Base-by-base conservation (phyloP, 2,888 invertebrate genomes). In the Macropis europaea region DNA sequence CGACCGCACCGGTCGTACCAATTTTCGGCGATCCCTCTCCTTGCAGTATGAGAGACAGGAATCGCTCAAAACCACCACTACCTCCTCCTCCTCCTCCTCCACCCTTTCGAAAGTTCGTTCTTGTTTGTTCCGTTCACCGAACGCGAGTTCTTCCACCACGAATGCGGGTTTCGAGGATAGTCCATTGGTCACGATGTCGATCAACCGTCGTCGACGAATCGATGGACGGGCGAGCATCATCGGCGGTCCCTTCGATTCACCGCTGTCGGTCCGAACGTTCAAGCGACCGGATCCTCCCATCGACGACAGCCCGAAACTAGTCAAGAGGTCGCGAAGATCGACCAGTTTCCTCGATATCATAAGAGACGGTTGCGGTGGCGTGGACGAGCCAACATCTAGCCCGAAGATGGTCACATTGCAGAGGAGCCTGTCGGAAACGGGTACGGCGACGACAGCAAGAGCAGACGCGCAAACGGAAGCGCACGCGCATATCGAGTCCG, bases 401-500 rank as follows among this genome's bases (percentile, higher is more conserved):
- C 66, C 6, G 19, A 45, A 42, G n/a, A 24, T 15, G 1, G 3
- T 50, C 4, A 3, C 30, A 3, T 83, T 94, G 57, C 92, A 93
- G 76, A 90, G 95, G 52, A 94, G 94, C 22, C 92, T 93, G 79
- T 96, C 96, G 0, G 95, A 96, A 76, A 95, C 95, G 42, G 96
- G 96, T 85, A 94, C 95, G 0, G 88, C 52, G 19, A 19, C 9
- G 3, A 9, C 17, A 0, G 5, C 19, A 7, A 7, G 13, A 2
- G 30, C 32, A 15, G 22, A 50, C 11, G 28, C 15, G 34, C 42
- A 40, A 17, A 1, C 17, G 5, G 96, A 96, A 86, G 94, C 95
- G 0, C 90, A 90, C 56, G 86, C 86, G 2, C 83, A 86, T 15
- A 90, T 90, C 11, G 89, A 90, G 50, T 87, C 86, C 2, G 90